Base-by-base conservation (phyloP, 2,888 invertebrate species). In the Barypeithes pellucidus region DNA sequence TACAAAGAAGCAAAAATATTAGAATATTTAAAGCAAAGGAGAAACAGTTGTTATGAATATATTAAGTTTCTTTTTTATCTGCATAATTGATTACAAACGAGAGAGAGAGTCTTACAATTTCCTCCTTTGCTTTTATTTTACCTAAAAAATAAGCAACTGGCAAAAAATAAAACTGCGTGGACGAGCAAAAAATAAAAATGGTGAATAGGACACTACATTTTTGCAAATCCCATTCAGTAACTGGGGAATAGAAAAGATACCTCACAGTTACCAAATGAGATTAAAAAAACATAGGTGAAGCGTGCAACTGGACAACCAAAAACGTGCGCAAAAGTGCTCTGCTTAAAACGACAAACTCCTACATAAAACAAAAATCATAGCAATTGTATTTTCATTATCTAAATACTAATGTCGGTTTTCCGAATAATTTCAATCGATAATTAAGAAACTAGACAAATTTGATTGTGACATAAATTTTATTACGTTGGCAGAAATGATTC, bases 211-310 rank as follows among this genome's bases (percentile, higher is more conserved):
- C 66, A 63, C 76, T 67, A 71, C 65, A 69, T 74, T 76, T 76
- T 74, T 73, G 75, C 60, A 54, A 91, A 94, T 91, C 94, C 91
- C 94, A 93, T 91, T 90, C 90, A 92, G 93, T 92, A 92, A 92
- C 92, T 94, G 94, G 94, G 93, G 89, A 84, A 84, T 80, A 79
- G 82, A 85, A 82, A 81, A 88, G 39, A 62, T 67, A 88, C 90
- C 95, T 95, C 96, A 96, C 95, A 95, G 95, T 96, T 96, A 97
- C 96, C 95, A 94, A 94, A 95, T 96, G 97, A 97, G 96, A 97
- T 97, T 97, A 93, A 90, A 91, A 91, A 90, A 91, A 89, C 88
- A 88, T 86, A 88, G 84, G 83, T 80, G 57, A 79, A 85, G 84
- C 84, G 84, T 83, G 84, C 80, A 76, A 78, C 76, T 76, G 76